phyloP scores from a whole-genome alignment of 1,140 invertebrate species.

The Saccostrea echinata region DNA sequence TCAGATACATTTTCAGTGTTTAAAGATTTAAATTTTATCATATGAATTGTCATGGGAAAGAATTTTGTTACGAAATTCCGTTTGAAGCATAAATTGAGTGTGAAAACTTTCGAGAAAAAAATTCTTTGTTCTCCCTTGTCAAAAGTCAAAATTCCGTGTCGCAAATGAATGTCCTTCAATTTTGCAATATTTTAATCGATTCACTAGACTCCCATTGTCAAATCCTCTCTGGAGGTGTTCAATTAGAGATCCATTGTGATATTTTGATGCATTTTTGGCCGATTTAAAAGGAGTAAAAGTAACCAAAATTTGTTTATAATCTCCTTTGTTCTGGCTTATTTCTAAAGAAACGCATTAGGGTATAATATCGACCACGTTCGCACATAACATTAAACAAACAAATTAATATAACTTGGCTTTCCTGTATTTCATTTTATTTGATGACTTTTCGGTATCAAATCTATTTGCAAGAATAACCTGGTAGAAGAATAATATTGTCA shows the following conservation, averaged over 20 bases:
- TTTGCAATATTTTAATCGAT: conserved; percentile 11
- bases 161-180: conserved; percentile 7
- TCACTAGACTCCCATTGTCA: not conserved
- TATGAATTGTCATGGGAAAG: not conserved
- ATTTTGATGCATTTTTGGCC: conserved; percentile 20
- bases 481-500: not conserved
- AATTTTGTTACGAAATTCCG: not conserved
- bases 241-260: conserved; percentile 25
- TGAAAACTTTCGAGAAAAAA: not conserved
- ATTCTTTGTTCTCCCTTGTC: not conserved
- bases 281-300: conserved; percentile 30
- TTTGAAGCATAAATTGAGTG: not conserved
- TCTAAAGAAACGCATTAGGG: conserved; percentile 29
- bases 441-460: not conserved
- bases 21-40: not conserved
- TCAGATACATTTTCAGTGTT: conserved; percentile 3
- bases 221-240: not conserved
- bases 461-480: not conserved
- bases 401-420: not conserved
- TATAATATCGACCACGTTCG: not conserved
- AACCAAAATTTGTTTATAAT: conserved; percentile 22
- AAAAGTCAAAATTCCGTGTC: not conserved
- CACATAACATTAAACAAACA: conserved; percentile 26
- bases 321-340: not conserved
- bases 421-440: not conserved